These are phyloP conservation scores for Plebejus argus DNA, from an alignment of 2,888 invertebrate species.

Conservation along the genomic window DNA sequence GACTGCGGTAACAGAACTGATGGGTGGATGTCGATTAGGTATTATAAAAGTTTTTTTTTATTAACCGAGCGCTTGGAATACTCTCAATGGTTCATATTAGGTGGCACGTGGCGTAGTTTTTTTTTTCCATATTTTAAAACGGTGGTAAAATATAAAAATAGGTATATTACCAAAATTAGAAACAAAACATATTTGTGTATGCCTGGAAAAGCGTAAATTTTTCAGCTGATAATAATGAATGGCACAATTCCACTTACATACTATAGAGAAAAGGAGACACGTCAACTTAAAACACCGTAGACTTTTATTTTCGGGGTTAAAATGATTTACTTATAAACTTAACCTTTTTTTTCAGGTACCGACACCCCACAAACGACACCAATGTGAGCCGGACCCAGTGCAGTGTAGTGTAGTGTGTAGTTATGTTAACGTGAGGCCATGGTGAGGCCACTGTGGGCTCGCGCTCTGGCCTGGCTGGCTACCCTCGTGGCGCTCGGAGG, in stretches of 20 bases:
- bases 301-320: too few relatives aligned
- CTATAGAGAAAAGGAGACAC: too few relatives aligned
- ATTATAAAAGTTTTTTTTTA: conserved; percentile 33
- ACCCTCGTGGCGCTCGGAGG: conserved; percentile 68
- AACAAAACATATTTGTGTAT: too few relatives aligned
- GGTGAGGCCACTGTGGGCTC: conserved; percentile 48
- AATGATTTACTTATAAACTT: too few relatives aligned
- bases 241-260: too few relatives aligned
- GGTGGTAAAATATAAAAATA: too few relatives aligned
- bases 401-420: conserved; percentile 53
- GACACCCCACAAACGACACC: conserved; percentile 27
- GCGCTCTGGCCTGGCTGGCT: conserved; percentile 72
- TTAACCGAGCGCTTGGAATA: background rate
- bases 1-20: conserved; percentile 41
- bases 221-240: too few relatives aligned
- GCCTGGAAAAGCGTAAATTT: too few relatives aligned
- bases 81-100: background rate
- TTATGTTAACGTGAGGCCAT: conserved; percentile 58
- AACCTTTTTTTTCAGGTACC: conserved; percentile 45
- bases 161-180: too few relatives aligned
- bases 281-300: too few relatives aligned
- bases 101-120: too few relatives aligned
- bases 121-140: too few relatives aligned
- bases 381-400: conserved; percentile 48
- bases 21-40: conserved; percentile 39